Evolutionary conservation across 37 sponge, comb jelly and placozoan species (phyloP).

Genomic region (Geodia barretti): DNA sequence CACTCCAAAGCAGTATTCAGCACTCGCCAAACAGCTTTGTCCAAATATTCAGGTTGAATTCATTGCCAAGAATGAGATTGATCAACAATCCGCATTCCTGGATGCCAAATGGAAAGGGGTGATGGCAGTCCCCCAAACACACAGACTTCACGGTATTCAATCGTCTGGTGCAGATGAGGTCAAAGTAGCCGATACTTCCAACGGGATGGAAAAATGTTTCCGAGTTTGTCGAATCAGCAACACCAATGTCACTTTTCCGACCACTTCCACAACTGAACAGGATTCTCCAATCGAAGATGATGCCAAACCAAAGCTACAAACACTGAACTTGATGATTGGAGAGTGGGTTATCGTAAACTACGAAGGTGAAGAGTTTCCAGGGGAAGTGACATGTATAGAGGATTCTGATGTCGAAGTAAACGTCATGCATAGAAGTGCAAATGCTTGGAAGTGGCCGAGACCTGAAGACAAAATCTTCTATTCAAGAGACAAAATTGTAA

Average conservation of each 20-base stretch:
- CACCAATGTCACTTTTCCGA: slow-evolving; percentile 16
- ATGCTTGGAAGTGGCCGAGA: slow-evolving; percentile 42
- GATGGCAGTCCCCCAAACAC: slow-evolving; percentile 30
- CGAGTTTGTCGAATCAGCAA: slow-evolving; percentile 24
- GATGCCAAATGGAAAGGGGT: slow-evolving; percentile 38
- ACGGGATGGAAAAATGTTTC: slow-evolving; percentile 13
- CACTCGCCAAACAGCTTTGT: neutral
- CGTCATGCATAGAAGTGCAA: slow-evolving; percentile 16
- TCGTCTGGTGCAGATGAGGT: slow-evolving; percentile 1
- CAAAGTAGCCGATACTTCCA: neutral
- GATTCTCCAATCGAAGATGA: slow-evolving; percentile 34
- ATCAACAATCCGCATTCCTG: neutral
- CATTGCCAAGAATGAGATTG: slow-evolving; percentile 5
- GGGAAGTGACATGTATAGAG: slow-evolving; percentile 37
- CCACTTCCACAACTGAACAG: slow-evolving; percentile 23
- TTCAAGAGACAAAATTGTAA: slow-evolving; percentile 8
- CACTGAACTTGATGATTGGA: slow-evolving; percentile 39
- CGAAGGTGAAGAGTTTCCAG: slow-evolving; percentile 37
- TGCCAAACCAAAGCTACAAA: slow-evolving; percentile 6
- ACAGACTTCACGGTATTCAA: slow-evolving; percentile 9
- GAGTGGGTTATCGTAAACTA: slow-evolving; percentile 34
- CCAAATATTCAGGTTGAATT: slow-evolving; percentile 15
- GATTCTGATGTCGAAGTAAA: slow-evolving; percentile 18
- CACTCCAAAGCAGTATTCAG: slow-evolving; percentile 12
- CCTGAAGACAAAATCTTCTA: slow-evolving; percentile 26